Evolutionary conservation across 2,113 vertebrate genomes (phyloP).

Genomic region (Scophthalmus maximus): DNA sequence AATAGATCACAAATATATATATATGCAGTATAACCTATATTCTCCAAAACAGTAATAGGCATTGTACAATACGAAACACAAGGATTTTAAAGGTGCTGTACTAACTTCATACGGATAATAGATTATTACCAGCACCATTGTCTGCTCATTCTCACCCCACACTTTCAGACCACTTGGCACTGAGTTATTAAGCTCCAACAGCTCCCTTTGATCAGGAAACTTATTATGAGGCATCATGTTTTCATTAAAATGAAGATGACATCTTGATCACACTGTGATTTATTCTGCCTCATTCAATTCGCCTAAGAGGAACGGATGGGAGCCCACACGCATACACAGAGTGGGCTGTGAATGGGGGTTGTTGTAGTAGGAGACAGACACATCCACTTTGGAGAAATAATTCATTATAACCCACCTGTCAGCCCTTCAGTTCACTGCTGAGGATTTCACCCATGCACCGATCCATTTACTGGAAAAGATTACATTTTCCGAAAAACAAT

Average conservation of each 20-base stretch:
- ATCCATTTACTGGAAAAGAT: conserved; percentile 64
- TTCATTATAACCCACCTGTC: conserved; percentile 75
- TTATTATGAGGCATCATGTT: conserved; percentile 76
- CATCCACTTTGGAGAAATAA: conserved; percentile 70
- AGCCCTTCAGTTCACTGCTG: conserved; percentile 68
- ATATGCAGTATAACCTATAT: no score
- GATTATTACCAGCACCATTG: conserved; percentile 46
- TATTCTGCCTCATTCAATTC: conserved; percentile 74
- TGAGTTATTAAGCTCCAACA: conserved; percentile 59
- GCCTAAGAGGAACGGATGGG: conserved; percentile 56
- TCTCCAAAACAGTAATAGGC: no score
- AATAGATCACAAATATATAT: neutral
- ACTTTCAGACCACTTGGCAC: conserved; percentile 47
- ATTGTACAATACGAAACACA: neutral
- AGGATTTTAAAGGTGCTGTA: neutral
- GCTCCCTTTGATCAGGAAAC: conserved; percentile 68
- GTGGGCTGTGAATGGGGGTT: conserved; percentile 33
- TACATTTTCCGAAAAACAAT: conserved; percentile 65
- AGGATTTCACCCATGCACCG: conserved; percentile 63
- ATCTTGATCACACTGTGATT: conserved; percentile 78
- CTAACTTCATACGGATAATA: conserved; percentile 31
- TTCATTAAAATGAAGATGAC: conserved; percentile 79
- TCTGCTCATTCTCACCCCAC: conserved; percentile 26
- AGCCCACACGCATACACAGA: conserved; percentile 19
- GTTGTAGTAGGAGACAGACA: conserved; percentile 32